Evolutionary conservation across 2,113 vertebrate genomes (phyloP).

Genomic region (Tragelaphus buxtoni): DNA sequence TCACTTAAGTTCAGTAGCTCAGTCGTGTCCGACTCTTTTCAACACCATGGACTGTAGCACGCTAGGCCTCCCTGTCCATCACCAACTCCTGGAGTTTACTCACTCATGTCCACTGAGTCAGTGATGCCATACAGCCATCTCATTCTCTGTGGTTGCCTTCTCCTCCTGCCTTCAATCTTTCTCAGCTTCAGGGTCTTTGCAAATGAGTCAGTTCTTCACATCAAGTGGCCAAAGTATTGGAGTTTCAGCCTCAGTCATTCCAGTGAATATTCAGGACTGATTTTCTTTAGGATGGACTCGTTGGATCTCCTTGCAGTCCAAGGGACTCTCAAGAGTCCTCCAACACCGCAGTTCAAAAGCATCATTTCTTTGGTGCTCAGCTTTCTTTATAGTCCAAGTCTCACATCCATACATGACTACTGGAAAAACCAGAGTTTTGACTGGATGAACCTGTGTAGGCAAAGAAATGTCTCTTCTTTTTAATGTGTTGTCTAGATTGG

Average conservation of each 20-base stretch:
- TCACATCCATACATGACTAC: background rate
- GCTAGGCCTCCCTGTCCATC: background rate
- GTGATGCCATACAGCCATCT: background rate
- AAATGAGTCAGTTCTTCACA: background rate
- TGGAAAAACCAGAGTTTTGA: background rate
- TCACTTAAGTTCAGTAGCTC: background rate
- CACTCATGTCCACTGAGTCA: background rate
- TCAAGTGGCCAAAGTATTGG: background rate
- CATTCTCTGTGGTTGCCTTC: background rate
- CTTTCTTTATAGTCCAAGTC: background rate
- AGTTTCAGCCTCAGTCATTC: background rate
- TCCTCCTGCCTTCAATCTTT: background rate
- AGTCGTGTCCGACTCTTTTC: rapidly evolving
- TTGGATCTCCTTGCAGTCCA: background rate
- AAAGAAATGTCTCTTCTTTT: background rate
- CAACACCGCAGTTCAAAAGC: background rate
- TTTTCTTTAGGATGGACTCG: background rate
- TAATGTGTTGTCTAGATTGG: background rate
- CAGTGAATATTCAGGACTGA: background rate
- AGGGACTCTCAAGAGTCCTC: background rate
- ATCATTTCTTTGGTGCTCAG: background rate
- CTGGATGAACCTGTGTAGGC: background rate
- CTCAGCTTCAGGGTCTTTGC: background rate
- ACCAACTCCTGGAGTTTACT: background rate
- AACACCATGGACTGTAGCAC: background rate